phyloP scores from a whole-genome alignment of 1,140 invertebrate genomes.

The Gryllus bimaculatus region DNA sequence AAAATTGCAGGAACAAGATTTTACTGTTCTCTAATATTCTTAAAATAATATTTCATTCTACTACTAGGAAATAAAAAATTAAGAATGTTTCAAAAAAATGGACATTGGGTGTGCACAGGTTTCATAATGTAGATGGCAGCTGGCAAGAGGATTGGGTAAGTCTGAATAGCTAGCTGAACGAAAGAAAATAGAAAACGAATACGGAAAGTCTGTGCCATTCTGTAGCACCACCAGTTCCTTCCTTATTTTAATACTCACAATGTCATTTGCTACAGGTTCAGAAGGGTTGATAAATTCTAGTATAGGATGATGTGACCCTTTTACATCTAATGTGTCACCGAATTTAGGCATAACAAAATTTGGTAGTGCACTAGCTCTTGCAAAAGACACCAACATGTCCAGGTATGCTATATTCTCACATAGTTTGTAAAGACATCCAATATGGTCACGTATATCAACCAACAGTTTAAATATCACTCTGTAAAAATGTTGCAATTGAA shows the following conservation, averaged over 20 bases:
- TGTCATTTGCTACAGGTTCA: conserved; percentile 60
- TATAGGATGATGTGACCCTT: conserved; percentile 67
- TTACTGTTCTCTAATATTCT: too few relatives aligned
- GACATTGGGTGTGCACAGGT: too few relatives aligned
- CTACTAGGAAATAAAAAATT: too few relatives aligned
- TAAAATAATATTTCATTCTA: too few relatives aligned
- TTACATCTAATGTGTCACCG: conserved; percentile 53
- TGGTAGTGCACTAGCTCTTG: conserved; percentile 49
- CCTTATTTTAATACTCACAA: conserved; percentile 43
- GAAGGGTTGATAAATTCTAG: conserved; percentile 53
- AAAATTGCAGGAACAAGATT: too few relatives aligned
- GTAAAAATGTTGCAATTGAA: conserved; percentile 27
- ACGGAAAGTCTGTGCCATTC: too few relatives aligned
- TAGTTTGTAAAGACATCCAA: conserved; percentile 66
- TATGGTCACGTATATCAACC: conserved; percentile 52
- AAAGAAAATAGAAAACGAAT: too few relatives aligned
- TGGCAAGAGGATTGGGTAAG: too few relatives aligned
- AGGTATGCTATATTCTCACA: conserved; percentile 69
- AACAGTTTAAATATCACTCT: conserved; percentile 53
- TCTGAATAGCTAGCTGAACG: too few relatives aligned
- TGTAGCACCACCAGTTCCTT: too few relatives aligned
- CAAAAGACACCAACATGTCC: conserved; percentile 66
- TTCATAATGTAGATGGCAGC: too few relatives aligned
- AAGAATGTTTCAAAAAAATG: too few relatives aligned
- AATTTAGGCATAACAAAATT: conserved; percentile 66